Evolutionary conservation across 2,888 invertebrate genomes (phyloP).

Genomic region (Hoplodrina blanda): DNA sequence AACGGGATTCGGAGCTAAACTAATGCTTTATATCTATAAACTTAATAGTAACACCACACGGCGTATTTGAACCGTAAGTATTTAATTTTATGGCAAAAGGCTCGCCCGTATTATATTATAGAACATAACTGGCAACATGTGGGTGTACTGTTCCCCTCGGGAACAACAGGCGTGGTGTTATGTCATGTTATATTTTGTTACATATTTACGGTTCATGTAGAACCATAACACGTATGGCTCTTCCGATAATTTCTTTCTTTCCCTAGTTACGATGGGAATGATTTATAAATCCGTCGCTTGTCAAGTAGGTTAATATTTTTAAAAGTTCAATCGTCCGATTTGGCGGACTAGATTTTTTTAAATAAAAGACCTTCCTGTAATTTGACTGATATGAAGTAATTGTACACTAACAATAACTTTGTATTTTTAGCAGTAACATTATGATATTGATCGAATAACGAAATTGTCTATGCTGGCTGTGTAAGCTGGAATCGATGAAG

Average conservation of each 20-base stretch:
- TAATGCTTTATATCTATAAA: constrained; percentile 29
- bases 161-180: background rate
- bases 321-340: constrained; percentile 21
- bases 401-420: constrained; percentile 42
- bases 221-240: constrained; percentile 44
- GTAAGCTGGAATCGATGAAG: constrained; percentile 65
- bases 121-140: constrained; percentile 1
- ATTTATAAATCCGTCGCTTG: constrained; percentile 36
- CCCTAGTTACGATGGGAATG: constrained; percentile 36
- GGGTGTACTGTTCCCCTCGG: background rate
- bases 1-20: constrained; percentile 19
- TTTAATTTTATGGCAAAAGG: constrained; percentile 23
- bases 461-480: constrained; percentile 61
- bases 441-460: constrained; percentile 46
- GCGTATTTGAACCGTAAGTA: constrained; percentile 40
- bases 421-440: constrained; percentile 45
- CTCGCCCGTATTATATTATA: constrained; percentile 3
- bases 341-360: constrained; percentile 30
- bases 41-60: constrained; percentile 1
- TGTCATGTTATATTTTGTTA: constrained; percentile 27
- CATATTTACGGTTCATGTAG: constrained; percentile 34
- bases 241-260: constrained; percentile 35
- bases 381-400: constrained; percentile 53
- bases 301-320: constrained; percentile 36
- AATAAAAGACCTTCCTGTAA: constrained; percentile 35